Conservation (phyloP, 35 echinoderm and acorn worm genomes). For the Ophiothrix spiculata region DNA sequence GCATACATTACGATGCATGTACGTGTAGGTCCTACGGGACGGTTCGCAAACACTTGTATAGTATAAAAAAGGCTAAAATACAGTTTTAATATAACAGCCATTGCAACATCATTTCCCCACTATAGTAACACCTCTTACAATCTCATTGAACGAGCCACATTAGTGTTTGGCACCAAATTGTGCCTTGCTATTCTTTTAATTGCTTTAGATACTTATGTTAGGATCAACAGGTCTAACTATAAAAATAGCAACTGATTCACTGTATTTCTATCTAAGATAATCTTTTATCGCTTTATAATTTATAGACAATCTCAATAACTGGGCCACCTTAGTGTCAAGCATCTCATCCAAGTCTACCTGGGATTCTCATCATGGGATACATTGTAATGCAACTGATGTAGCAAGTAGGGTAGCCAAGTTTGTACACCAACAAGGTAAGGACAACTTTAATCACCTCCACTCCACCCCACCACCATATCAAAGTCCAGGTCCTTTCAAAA, state of each 20-base stretch:
- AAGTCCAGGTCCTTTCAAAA: background rate
- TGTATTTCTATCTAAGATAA: background rate
- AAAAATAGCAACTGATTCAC: background rate
- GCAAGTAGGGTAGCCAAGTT: slow-evolving; percentile 7
- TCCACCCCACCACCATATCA: background rate
- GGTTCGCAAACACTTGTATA: no score
- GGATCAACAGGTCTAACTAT: background rate
- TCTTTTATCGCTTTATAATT: background rate
- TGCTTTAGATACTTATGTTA: background rate
- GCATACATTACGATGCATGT: no score
- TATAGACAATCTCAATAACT: slow-evolving; percentile 14
- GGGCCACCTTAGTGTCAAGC: slow-evolving; percentile 10
- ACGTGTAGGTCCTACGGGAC: background rate
- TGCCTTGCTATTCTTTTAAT: background rate
- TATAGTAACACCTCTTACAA: no score
- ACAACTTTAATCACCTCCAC: background rate
- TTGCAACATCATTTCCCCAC: no score
- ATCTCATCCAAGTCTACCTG: background rate
- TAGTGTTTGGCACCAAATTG: no score
- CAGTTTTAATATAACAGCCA: no score
- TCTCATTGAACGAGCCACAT: no score
- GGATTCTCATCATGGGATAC: background rate
- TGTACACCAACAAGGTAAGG: slow-evolving; percentile 6
- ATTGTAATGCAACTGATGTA: background rate
- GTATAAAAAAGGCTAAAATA: no score